Conservation (phyloP, 1,140 invertebrate genomes). For the Andrena cerasifolii region DNA sequence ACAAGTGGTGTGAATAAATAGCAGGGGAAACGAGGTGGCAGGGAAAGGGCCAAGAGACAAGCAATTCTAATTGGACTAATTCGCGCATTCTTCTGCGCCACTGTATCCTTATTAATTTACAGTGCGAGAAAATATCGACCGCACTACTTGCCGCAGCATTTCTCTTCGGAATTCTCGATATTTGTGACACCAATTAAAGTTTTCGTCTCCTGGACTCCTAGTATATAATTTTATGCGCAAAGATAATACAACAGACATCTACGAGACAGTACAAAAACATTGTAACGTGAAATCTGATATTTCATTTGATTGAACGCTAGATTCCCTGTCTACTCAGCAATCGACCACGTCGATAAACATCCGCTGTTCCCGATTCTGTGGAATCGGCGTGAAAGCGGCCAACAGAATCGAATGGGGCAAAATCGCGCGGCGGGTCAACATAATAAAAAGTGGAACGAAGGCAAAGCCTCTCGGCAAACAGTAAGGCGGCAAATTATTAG, state of each 20-base stretch:
- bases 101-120: too few relatives aligned
- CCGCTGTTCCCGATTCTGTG: not conserved
- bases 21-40: too few relatives aligned
- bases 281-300: too few relatives aligned
- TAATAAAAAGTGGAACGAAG: slow-evolving; percentile 67
- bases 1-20: too few relatives aligned
- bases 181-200: too few relatives aligned
- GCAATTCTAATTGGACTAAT: not conserved
- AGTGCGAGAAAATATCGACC: not conserved
- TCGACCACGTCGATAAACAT: slow-evolving; percentile 11
- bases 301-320: too few relatives aligned
- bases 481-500: slow-evolving; percentile 71
- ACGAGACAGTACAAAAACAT: too few relatives aligned
- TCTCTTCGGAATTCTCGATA: not conserved
- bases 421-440: slow-evolving; percentile 61
- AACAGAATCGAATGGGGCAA: slow-evolving; percentile 59
- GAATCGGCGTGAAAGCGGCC: slow-evolving; percentile 51
- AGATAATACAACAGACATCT: too few relatives aligned
- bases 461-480: slow-evolving; percentile 69
- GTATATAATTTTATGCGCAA: too few relatives aligned
- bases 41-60: not conserved
- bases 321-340: too few relatives aligned
- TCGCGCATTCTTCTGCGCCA: not conserved
- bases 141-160: not conserved
- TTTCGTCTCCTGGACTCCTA: too few relatives aligned